Conservation (phyloP, 2,888 invertebrate species). For the Athalia circularis region DNA sequence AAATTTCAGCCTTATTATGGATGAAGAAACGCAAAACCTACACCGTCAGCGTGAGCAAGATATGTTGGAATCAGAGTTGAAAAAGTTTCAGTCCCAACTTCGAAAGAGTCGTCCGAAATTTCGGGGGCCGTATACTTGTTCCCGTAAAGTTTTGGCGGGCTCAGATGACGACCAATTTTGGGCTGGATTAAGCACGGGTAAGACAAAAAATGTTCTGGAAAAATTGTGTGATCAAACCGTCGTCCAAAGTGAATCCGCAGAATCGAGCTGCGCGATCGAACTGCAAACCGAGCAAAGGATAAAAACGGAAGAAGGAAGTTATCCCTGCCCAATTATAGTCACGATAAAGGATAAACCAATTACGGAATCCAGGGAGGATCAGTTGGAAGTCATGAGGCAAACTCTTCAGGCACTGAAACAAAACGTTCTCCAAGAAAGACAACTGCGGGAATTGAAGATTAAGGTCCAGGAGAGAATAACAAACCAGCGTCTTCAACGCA, state of each 20-base stretch:
- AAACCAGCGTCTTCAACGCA: constrained; percentile 55
- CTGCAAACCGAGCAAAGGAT: constrained; percentile 7
- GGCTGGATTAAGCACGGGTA: constrained; percentile 51
- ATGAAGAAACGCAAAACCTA: constrained; percentile 56
- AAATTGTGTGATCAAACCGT: background rate
- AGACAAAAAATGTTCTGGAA: constrained; percentile 43
- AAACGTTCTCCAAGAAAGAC: constrained; percentile 57
- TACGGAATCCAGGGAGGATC: constrained; percentile 51
- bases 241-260: background rate
- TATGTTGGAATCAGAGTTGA: constrained; percentile 60
- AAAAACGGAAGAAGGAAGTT: constrained; percentile 33
- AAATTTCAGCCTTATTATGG: constrained; percentile 56
- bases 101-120: constrained; percentile 59
- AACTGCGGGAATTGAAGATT: constrained; percentile 57
- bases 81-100: constrained; percentile 61
- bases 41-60: constrained; percentile 60
- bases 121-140: constrained; percentile 55
- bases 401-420: constrained; percentile 56
- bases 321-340: constrained; percentile 61
- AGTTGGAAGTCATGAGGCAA: constrained; percentile 52
- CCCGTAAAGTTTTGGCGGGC: constrained; percentile 53
- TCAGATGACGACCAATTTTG: constrained; percentile 64
- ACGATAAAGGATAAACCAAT: constrained; percentile 65
- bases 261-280: constrained; percentile 6
- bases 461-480: constrained; percentile 56